Base-by-base conservation (phyloP, 1,140 invertebrate species). In the Tetramorium simillimum region DNA sequence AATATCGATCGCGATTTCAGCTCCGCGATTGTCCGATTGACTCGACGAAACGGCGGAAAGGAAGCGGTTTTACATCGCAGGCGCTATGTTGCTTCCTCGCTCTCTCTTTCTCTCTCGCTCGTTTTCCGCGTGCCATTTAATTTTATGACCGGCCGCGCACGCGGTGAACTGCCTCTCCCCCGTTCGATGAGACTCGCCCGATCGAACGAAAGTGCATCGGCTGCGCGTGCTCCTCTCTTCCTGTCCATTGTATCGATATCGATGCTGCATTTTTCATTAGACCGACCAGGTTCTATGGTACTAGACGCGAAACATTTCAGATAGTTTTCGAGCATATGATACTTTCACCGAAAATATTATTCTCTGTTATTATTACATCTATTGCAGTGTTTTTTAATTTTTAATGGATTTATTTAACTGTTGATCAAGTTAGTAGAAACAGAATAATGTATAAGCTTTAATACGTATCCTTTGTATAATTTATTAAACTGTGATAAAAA, bases 111-210 rank as follows among this genome's bases (percentile, higher is more conserved):
- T 65, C 70, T 63, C n/a, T 56, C 12, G 49, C 37, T 12, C 69
- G 80, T 84, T 84, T 73, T 60, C 80, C 80, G 69, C 89, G 90
- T 87, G 90, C 89, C 81, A 93, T 93, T 93, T 92, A 92, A 93
- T 93, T 92, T 93, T 91, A 92, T 91, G 92, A 88, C 18, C 90
- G 43, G 86, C 78, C 88, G 86, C 53, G 73, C 65, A 21, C 65
- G 21, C 53, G 33, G 77, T 70, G 46, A 16, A 21, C 49, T 53
- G 46, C 77, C 3, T 2, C 33, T 18, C 12, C 21, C 12, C 18
- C 49, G 24, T 49, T 75, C 53, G 56, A 73, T 73, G 69, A 58
- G 80, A 84, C 33, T 73, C 69, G 67, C 40, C 80, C 80, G 80
- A 84, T 84, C 80, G 80, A 60, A 82, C 67, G 80, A 75, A 60